Conservation (phyloP, 2,797 vertebrate species). For the Chloroceryle inda region DNA sequence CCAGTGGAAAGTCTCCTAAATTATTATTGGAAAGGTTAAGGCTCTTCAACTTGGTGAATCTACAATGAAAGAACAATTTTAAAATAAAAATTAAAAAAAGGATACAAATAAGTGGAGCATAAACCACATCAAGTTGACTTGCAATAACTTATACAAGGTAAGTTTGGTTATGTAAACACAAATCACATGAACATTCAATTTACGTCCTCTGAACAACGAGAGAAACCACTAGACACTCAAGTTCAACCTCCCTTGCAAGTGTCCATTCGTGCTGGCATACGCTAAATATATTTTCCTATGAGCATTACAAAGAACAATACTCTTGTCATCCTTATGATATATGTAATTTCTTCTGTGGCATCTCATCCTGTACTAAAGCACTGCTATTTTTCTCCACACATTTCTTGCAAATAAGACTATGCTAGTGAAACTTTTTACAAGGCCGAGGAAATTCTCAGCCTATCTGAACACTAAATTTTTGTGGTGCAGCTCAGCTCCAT, state of each 20-base stretch:
- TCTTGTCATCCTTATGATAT: not conserved
- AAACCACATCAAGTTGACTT: not conserved
- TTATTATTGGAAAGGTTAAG: slow-evolving; percentile 98
- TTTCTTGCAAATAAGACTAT: not conserved
- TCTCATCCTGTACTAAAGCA: not conserved
- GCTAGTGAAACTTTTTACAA: not conserved
- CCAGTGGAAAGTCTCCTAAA: slow-evolving; percentile 90
- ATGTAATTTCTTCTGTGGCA: not conserved
- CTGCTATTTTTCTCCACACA: not conserved
- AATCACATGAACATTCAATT: not conserved
- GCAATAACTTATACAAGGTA: not conserved
- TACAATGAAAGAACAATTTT: slow-evolving; percentile 65
- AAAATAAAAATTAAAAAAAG: not conserved
- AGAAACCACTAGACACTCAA: not conserved
- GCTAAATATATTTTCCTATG: not conserved
- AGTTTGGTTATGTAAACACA: not conserved
- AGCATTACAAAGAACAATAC: not conserved
- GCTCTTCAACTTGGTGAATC: slow-evolving; percentile 95
- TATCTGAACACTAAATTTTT: not conserved
- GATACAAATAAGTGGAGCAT: not conserved
- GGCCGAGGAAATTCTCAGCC: not conserved
- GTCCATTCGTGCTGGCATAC: not conserved
- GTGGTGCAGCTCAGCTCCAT: not conserved
- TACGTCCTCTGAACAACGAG: not conserved
- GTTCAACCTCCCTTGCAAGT: not conserved